Conservation (phyloP, 2,797 vertebrate genomes). For the Protonibea diacanthus region DNA sequence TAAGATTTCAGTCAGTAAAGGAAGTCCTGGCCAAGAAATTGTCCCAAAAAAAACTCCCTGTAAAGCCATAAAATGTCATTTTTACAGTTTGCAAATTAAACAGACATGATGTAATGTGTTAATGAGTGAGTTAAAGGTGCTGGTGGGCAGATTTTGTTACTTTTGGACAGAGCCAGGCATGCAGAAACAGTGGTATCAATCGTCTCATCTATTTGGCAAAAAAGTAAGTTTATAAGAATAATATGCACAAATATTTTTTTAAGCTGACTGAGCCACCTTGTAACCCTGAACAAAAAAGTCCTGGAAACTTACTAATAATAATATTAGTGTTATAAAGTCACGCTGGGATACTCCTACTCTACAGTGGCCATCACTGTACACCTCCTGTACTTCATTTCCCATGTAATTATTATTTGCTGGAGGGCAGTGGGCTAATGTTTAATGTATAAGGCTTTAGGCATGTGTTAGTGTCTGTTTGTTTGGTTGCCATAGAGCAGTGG, state of each 20-base stretch:
- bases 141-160: too few species aligned
- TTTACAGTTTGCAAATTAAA: not conserved
- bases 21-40: not conserved
- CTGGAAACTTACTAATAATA: not conserved
- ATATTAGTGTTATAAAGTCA: constrained; percentile 14
- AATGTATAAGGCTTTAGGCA: constrained; percentile 47
- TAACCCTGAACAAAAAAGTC: not conserved
- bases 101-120: not conserved
- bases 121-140: not conserved
- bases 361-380: constrained; percentile 3
- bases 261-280: not conserved
- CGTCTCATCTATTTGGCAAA: not conserved
- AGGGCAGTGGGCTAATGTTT: constrained; percentile 47
- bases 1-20: not conserved
- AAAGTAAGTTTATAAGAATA: not conserved
- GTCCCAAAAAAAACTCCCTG: not conserved
- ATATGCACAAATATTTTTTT: not conserved
- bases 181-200: not conserved
- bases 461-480: constrained; percentile 61
- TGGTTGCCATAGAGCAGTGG: constrained; percentile 64
- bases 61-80: not conserved
- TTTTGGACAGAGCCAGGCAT: too few species aligned
- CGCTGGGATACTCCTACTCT: not conserved
- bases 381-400: constrained; percentile 25
- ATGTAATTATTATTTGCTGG: constrained; percentile 52